Evolutionary conservation across 2,797 vertebrate species (phyloP).

Genomic region (Tokudaia tokunoshimensis): DNA sequence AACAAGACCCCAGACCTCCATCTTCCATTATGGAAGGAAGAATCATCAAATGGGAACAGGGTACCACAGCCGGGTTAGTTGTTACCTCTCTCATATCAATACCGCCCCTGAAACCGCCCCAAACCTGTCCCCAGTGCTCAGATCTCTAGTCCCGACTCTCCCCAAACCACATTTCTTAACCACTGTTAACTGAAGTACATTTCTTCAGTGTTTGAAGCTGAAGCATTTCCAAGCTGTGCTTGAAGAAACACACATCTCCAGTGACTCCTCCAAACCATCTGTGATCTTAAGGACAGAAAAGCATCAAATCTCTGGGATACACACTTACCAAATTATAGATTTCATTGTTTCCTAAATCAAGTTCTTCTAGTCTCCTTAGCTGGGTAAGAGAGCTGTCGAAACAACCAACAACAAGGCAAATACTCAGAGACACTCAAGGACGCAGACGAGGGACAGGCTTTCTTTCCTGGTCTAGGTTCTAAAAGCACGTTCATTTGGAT

Average conservation of each 20-base stretch:
- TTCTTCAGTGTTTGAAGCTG: not conserved
- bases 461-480: not conserved
- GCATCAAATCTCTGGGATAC: conserved; percentile 3
- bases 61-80: rapidly evolving
- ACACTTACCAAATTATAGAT: conserved; percentile 95
- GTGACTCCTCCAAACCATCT: not conserved
- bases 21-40: not conserved
- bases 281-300: not conserved
- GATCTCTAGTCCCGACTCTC: not conserved
- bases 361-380: conserved; percentile 96
- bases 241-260: not conserved
- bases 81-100: not conserved
- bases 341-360: conserved; percentile 99
- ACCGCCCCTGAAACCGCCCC: not conserved
- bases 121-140: not conserved
- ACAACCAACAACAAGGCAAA: not conserved
- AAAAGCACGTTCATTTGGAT: conserved; percentile 26
- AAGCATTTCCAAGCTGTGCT: not conserved
- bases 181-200: not conserved
- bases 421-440: conserved; percentile 49
- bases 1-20: not conserved
- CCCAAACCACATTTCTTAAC: too few relatives aligned
- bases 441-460: not conserved
- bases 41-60: not conserved
- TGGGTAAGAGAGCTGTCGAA: conserved; percentile 94